Evolutionary conservation across 1,140 invertebrate genomes (phyloP).

Genomic region (Apocrypta bakeri): DNA sequence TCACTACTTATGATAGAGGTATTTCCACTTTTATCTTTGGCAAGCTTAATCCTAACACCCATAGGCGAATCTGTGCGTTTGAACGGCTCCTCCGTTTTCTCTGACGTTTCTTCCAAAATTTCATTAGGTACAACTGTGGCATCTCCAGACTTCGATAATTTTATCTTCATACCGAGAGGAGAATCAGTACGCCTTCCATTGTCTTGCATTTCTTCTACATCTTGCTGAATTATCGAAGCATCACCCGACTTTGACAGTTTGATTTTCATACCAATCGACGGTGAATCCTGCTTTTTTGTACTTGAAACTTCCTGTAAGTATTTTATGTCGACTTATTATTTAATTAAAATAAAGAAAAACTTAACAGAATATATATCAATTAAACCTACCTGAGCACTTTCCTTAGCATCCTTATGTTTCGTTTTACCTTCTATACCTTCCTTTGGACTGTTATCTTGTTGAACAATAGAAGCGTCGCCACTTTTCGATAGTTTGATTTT

Average conservation of each 20-base stretch:
- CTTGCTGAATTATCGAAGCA: conserved; percentile 68
- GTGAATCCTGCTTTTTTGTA: conserved; percentile 62
- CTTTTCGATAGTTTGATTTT: conserved; percentile 64
- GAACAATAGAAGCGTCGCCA: conserved; percentile 64
- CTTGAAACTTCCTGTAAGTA: conserved; percentile 34
- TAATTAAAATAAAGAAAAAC: background rate
- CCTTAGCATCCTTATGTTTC: conserved; percentile 54
- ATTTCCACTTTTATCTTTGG: conserved; percentile 61
- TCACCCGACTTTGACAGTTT: conserved; percentile 71
- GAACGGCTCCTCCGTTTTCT: conserved; percentile 56
- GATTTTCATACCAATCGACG: conserved; percentile 70
- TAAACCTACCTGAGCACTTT: conserved; percentile 53
- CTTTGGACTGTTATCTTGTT: conserved; percentile 55
- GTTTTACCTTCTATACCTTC: conserved; percentile 44
- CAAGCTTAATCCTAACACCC: conserved; percentile 69
- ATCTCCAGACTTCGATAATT: conserved; percentile 66
- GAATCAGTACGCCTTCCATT: conserved; percentile 59
- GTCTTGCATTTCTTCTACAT: conserved; percentile 41
- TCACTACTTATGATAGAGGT: conserved; percentile 63
- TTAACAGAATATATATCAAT: background rate
- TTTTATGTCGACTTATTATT: background rate
- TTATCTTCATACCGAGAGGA: conserved; percentile 69
- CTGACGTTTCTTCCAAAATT: conserved; percentile 17
- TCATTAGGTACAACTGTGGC: conserved; percentile 64
- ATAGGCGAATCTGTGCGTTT: conserved; percentile 67